These are phyloP conservation scores for Ophioninae sp. DNA, from an alignment of 2,888 invertebrate species.

Conservation along the genomic window DNA sequence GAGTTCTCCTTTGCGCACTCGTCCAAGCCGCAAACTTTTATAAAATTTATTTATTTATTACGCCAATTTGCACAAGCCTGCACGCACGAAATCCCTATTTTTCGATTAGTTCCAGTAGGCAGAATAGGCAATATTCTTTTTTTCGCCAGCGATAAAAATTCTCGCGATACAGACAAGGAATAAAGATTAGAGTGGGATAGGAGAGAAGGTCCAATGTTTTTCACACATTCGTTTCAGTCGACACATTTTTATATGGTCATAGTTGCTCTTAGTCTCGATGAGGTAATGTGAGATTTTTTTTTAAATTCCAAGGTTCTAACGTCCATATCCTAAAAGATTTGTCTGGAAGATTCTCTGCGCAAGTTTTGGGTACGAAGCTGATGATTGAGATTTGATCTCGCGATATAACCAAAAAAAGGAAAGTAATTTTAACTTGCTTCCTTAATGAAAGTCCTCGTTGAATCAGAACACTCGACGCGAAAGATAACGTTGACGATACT, in stretches of 20 bases:
- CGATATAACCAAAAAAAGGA: too few relatives aligned
- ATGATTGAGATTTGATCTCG: too few relatives aligned
- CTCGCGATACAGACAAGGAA: not conserved
- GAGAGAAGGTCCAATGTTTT: slow-evolving; percentile 29
- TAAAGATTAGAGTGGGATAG: slow-evolving; percentile 22
- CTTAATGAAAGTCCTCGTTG: too few relatives aligned
- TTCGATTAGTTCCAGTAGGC: slow-evolving; percentile 36
- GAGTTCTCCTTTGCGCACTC: slow-evolving; percentile 24
- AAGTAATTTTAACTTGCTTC: too few relatives aligned
- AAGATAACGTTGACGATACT: too few relatives aligned
- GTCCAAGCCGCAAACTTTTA: slow-evolving; percentile 4
- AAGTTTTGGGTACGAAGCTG: too few relatives aligned
- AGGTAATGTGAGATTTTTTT: not conserved
- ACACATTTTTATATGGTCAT: not conserved
- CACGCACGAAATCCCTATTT: slow-evolving; percentile 54
- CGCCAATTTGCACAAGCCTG: slow-evolving; percentile 52
- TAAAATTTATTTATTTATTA: slow-evolving; percentile 3
- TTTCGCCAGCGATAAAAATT: slow-evolving; percentile 1
- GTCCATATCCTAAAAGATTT: not conserved
- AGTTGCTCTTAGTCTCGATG: not conserved
- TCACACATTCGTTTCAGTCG: slow-evolving; percentile 21
- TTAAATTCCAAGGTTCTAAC: slow-evolving; percentile 33
- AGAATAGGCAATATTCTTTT: not conserved
- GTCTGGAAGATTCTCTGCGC: too few relatives aligned
- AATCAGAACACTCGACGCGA: too few relatives aligned